Evolutionary conservation across 2,113 vertebrate species (phyloP), one percentile per base, ranked within the genome.

Genomic region (Coreoperca whiteheadi): DNA sequence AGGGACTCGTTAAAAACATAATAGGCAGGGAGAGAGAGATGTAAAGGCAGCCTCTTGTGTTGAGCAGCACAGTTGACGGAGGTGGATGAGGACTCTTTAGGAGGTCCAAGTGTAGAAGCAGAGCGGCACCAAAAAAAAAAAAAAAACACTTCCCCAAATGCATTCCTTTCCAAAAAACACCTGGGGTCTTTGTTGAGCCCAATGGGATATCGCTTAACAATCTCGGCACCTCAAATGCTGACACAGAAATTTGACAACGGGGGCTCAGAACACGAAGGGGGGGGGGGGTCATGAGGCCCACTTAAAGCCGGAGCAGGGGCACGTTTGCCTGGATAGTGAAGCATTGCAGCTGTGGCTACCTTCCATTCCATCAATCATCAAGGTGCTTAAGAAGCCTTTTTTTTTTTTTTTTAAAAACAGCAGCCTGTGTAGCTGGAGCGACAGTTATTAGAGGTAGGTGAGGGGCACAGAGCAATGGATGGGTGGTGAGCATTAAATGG

Each of bases 1-100:
- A 88, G 81, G 82, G 87, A 93, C 90, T 91, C 84, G 85, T 91
- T 93, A 92, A 90, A 89, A 89, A 83, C 82, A 91, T 90, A 91
- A 93, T 77, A 84, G 84, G 54, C 83, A 59, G 82, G 74, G 79
- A 85, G 87, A 85, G 81, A 59, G 78, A 80, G 81, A 82, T 91
- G 71, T 77, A 90, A 91, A 92, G 82, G 79, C 90, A 74, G 87
- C 72, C 89, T 89, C 84, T 92, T 68, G 77, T 89, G 87, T 85
- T 43, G 83, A 93, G 91, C 79, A 77, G 76, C 77, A 43, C 53
- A 46, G 83, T 85, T 88, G 84, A 84, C 66, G 86, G 85, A 87
- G 84, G 83, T 86, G 80, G 89, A 70, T 83, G 71, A 90, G 85
- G 83, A 85, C 90, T 89, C 85, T 92, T 88, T 63, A 87, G 84